phyloP scores from a whole-genome alignment of 2,888 invertebrate genomes.

The Cancer borealis region DNA sequence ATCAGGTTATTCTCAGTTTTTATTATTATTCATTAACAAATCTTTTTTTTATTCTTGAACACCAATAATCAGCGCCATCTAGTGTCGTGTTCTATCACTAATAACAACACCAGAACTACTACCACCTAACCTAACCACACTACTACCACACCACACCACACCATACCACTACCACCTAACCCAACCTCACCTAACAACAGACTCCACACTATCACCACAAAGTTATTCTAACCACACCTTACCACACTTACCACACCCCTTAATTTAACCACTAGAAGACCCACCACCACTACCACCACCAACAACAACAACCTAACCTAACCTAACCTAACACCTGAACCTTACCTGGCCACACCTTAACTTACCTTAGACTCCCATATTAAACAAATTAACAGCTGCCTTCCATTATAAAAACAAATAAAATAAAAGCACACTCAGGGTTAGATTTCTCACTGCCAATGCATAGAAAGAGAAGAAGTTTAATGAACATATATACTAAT shows the following conservation, averaged over 20 bases:
- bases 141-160: background rate
- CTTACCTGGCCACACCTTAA: background rate
- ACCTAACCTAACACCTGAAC: background rate
- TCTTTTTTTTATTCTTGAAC: too few species aligned
- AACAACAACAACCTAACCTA: background rate
- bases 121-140: too few species aligned
- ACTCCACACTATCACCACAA: background rate
- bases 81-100: too few species aligned
- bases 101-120: too few species aligned
- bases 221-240: background rate
- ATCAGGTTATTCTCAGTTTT: too few species aligned
- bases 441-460: background rate
- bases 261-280: too few species aligned
- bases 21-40: too few species aligned
- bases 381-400: background rate
- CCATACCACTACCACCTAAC: background rate
- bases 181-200: background rate
- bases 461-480: background rate
- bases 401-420: background rate
- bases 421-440: background rate
- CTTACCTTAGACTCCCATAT: background rate
- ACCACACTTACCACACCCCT: background rate
- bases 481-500: background rate
- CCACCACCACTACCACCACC: too few species aligned
- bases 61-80: too few species aligned